Evolutionary conservation across 2,888 invertebrate species (phyloP).

Genomic region (Tipula lateralis): DNA sequence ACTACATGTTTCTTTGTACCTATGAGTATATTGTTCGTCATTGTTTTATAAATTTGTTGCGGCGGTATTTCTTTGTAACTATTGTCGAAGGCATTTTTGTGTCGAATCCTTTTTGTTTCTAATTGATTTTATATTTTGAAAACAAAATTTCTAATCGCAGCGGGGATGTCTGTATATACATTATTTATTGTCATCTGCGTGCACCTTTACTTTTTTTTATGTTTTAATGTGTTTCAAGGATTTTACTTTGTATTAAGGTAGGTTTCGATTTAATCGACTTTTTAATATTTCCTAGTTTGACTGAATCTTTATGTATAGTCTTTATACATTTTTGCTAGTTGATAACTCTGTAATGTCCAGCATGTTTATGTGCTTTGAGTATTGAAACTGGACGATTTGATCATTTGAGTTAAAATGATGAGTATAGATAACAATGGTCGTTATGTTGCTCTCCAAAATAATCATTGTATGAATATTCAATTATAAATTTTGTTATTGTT

Average conservation of each 20-base stretch:
- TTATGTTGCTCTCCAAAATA: too few species aligned
- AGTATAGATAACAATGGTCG: too few species aligned
- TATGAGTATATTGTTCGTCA: neutral
- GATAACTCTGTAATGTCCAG: too few species aligned
- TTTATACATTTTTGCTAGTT: too few species aligned
- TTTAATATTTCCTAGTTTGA: too few species aligned
- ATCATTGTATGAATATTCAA: too few species aligned
- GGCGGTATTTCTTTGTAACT: neutral
- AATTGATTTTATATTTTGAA: neutral
- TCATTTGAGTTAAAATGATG: too few species aligned
- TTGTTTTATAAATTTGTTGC: neutral
- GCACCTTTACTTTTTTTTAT: neutral
- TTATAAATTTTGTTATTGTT: too few species aligned
- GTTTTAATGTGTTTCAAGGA: neutral
- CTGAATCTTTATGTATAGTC: too few species aligned
- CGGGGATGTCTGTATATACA: neutral
- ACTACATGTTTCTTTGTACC: neutral
- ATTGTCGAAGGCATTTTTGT: neutral
- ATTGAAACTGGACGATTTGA: too few species aligned
- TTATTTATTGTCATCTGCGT: neutral
- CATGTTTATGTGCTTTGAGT: too few species aligned
- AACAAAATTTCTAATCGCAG: conserved; percentile 11
- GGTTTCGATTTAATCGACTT: neutral
- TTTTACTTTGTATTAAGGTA: neutral
- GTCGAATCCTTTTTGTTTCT: neutral